A percentile compares a stretch with the other conserved stretches of the same genome.
Evolutionary conservation across 2,888 invertebrate genomes (phyloP).

Genomic region (Willowsia nigromaculata): DNA sequence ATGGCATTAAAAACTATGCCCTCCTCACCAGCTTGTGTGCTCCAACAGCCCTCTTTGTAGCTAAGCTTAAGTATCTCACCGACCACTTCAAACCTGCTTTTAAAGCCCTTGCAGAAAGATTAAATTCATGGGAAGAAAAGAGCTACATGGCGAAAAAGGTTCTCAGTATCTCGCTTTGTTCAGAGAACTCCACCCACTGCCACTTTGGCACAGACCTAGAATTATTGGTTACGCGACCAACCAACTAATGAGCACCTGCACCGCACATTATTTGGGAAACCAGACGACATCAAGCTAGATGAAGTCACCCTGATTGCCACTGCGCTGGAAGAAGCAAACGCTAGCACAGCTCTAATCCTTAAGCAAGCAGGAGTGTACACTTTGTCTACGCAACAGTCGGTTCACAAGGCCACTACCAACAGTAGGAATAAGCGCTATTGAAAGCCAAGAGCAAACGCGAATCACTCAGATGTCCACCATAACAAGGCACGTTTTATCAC

Average conservation of each 20-base stretch:
- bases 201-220: conserved; percentile 28
- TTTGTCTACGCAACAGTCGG: background rate
- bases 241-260: conserved; percentile 48
- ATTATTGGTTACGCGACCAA: conserved; percentile 47
- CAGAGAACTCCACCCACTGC: conserved; percentile 41
- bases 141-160: conserved; percentile 33
- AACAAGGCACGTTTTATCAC: background rate
- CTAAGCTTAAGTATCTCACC: background rate
- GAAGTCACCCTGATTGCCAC: conserved; percentile 37
- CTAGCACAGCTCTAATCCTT: conserved; percentile 40
- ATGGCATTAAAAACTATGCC: conserved; percentile 34
- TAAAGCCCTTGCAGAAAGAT: conserved; percentile 62
- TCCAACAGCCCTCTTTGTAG: background rate
- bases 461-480: background rate
- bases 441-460: no score
- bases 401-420: background rate
- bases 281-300: conserved; percentile 21
- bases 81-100: conserved; percentile 58
- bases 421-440: no score
- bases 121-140: conserved; percentile 49
- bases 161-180: conserved; percentile 36
- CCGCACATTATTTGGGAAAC: conserved; percentile 33
- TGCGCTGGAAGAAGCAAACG: conserved; percentile 29
- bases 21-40: conserved; percentile 25
- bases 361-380: background rate